Evolutionary conservation across 2,797 vertebrate genomes (phyloP).

Genomic region (Gallinago stenura): DNA sequence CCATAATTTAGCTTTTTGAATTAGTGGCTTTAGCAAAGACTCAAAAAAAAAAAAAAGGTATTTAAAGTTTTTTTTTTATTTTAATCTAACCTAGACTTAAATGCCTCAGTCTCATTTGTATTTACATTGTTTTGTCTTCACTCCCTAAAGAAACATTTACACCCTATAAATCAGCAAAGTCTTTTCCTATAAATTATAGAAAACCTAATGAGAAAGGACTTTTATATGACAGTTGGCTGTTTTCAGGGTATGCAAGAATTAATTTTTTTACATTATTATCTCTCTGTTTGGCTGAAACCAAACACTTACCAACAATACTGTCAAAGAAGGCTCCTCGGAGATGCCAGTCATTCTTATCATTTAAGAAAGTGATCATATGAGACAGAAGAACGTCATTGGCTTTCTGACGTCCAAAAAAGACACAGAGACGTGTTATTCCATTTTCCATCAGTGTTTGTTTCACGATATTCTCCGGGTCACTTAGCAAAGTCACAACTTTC

Average conservation of each 20-base stretch:
- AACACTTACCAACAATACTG: conserved; percentile 93
- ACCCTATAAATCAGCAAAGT: neutral
- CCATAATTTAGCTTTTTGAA: neutral
- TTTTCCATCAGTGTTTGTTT: conserved; percentile 98
- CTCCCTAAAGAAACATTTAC: neutral
- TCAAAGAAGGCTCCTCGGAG: conserved; percentile 97
- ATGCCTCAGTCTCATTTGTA: neutral
- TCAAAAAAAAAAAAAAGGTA: neutral
- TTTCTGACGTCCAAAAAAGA: conserved; percentile 98
- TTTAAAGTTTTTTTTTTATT: neutral
- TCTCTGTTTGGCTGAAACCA: neutral
- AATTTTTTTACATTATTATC: neutral
- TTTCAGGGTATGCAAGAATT: neutral
- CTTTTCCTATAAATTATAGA: neutral
- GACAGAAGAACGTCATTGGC: conserved; percentile 97
- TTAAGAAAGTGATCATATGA: conserved; percentile 99
- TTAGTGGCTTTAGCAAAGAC: neutral
- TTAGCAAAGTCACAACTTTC: conserved; percentile 98
- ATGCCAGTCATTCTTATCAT: conserved; percentile 99
- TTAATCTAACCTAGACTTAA: neutral
- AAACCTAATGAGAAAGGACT: neutral
- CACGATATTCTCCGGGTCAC: conserved; percentile 97
- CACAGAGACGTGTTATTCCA: conserved; percentile 96
- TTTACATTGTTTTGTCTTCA: neutral
- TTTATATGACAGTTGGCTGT: neutral